Percentiles rank a stretch among this genome's conserved stretches.
Conservation (phyloP, 1,140 invertebrate species). For the Drosophila nannoptera region DNA sequence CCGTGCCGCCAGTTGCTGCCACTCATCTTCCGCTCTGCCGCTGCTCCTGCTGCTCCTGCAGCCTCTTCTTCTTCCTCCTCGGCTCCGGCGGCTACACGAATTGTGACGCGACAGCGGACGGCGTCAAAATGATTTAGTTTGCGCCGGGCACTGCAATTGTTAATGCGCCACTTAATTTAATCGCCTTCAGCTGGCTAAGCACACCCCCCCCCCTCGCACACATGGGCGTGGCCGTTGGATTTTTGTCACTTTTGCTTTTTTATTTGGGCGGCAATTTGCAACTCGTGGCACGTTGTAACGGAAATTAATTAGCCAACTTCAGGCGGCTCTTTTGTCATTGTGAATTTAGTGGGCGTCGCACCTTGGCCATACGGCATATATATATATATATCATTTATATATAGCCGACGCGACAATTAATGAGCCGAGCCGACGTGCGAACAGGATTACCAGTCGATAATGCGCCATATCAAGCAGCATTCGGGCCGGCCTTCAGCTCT, state of each 20-base stretch:
- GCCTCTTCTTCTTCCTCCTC: not conserved
- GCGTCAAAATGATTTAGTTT: slow-evolving; percentile 71
- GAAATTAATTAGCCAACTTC: slow-evolving; percentile 73
- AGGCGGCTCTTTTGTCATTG: slow-evolving; percentile 57
- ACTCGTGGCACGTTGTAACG: slow-evolving; percentile 70
- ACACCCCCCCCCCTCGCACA: slow-evolving; percentile 1
- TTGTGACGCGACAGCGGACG: slow-evolving; percentile 50
- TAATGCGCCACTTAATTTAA: slow-evolving; percentile 65
- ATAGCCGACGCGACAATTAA: slow-evolving; percentile 63
- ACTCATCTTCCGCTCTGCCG: slow-evolving; percentile 7
- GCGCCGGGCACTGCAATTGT: slow-evolving; percentile 49
- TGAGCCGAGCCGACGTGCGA: slow-evolving; percentile 32
- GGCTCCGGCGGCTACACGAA: slow-evolving; percentile 19
- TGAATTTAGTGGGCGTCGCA: slow-evolving; percentile 68
- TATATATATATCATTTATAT: slow-evolving; percentile 68
- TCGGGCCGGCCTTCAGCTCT: not conserved
- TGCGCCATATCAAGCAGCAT: not conserved
- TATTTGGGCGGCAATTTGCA: slow-evolving; percentile 48
- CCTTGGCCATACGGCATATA: slow-evolving; percentile 36
- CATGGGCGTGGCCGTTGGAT: not conserved
- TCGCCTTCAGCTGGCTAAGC: slow-evolving; percentile 27
- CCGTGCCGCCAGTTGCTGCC: slow-evolving; percentile 7
- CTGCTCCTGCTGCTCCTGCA: no score
- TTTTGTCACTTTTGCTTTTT: slow-evolving; percentile 17
- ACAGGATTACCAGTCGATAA: not conserved